Percentiles rank a stretch among this genome's conserved stretches.
phyloP scores from a whole-genome alignment of 2,888 invertebrate genomes.

The Temnothorax unifasciatus region DNA sequence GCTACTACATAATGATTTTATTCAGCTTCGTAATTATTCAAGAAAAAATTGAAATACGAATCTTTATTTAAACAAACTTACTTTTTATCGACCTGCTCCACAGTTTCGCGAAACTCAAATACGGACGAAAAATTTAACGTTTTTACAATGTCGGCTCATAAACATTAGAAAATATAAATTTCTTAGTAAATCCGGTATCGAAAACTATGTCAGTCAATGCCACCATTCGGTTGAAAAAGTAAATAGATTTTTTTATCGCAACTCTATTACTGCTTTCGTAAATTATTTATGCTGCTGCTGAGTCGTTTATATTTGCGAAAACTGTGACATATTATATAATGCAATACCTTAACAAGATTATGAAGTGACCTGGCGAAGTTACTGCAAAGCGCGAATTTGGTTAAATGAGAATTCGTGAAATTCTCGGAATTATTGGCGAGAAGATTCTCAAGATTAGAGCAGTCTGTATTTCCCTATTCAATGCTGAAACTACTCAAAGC shows the following conservation, averaged over 20 bases:
- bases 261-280: constrained; percentile 7
- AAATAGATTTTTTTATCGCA: constrained; percentile 38
- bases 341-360: constrained; percentile 27
- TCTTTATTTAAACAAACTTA: constrained; percentile 26
- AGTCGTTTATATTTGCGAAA: neutral
- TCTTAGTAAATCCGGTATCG: constrained; percentile 26
- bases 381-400: constrained; percentile 12
- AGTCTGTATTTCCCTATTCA: constrained; percentile 21
- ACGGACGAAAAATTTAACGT: constrained; percentile 15
- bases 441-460: constrained; percentile 41
- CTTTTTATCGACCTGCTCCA: constrained; percentile 3
- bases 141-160: constrained; percentile 28
- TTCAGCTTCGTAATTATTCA: constrained; percentile 39
- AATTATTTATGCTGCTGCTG: constrained; percentile 14
- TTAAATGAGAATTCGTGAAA: constrained; percentile 51
- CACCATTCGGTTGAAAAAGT: neutral
- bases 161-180: constrained; percentile 32
- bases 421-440: constrained; percentile 41
- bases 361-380: neutral
- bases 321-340: neutral
- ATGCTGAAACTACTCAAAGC: constrained; percentile 22
- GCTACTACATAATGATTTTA: constrained; percentile 34
- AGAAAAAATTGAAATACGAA: constrained; percentile 40
- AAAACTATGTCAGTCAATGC: constrained; percentile 11
- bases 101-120: neutral